These are phyloP conservation scores for Tragelaphus imberbis DNA, from an alignment of 2,113 vertebrate species.

Conservation along the genomic window DNA sequence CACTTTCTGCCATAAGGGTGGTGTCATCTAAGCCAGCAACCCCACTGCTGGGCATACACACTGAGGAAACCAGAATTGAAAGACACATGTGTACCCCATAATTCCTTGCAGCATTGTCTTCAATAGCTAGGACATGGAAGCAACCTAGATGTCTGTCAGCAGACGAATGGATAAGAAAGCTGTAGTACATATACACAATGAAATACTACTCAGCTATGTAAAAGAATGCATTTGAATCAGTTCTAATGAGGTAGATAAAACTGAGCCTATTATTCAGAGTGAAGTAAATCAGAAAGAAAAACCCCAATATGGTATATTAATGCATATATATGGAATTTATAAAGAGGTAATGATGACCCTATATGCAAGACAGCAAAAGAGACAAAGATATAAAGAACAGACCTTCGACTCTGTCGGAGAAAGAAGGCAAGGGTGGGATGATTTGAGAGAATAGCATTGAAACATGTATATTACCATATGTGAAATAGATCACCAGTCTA, in stretches of 20 bases:
- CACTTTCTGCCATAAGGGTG: too few species aligned
- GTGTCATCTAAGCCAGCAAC: neutral
- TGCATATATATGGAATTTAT: neutral
- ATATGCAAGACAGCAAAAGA: neutral
- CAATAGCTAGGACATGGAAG: neutral
- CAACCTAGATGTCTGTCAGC: neutral
- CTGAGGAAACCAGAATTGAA: neutral
- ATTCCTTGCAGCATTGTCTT: rapidly evolving
- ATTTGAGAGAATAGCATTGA: neutral
- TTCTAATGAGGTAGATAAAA: neutral
- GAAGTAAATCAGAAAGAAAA: neutral
- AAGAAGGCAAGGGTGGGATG: neutral
- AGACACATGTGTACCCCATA: neutral
- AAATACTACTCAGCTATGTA: neutral
- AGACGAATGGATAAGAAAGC: neutral
- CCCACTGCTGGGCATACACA: neutral
- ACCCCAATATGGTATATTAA: neutral
- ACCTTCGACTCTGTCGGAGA: neutral
- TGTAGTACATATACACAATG: neutral
- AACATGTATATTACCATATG: neutral
- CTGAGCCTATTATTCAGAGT: neutral
- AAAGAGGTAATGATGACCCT: neutral
- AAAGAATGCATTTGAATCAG: neutral
- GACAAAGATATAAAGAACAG: neutral
- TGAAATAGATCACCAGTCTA: neutral